Percentiles rank a stretch among this genome's conserved stretches.
phyloP scores from a whole-genome alignment of 2,113 vertebrate species.

The Tiliqua scincoides region DNA sequence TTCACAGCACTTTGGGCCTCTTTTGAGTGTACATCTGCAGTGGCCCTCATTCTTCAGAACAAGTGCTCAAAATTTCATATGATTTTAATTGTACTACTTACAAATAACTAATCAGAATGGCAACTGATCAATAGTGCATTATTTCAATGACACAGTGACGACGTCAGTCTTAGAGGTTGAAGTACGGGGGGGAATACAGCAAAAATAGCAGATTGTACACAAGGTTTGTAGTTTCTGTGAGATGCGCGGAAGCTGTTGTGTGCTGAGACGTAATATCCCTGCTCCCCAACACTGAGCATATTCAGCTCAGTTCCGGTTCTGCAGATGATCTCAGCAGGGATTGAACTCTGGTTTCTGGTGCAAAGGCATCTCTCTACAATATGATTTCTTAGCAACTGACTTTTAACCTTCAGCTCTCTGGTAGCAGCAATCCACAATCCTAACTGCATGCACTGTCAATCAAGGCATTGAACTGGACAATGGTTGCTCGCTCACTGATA shows the following conservation, averaged over 20 bases:
- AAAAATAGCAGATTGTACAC: fast-evolving
- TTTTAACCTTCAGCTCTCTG: not conserved
- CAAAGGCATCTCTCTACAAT: not conserved
- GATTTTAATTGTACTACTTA: slow-evolving; percentile 64
- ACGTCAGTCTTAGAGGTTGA: fast-evolving
- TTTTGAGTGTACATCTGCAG: too few species aligned
- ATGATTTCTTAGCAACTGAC: not conserved
- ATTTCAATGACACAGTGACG: slow-evolving; percentile 54
- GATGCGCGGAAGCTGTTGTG: not conserved
- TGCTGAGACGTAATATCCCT: not conserved
- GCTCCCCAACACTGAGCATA: fast-evolving
- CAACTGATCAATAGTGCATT: not conserved
- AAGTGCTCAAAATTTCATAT: not conserved
- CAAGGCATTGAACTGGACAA: slow-evolving; percentile 1
- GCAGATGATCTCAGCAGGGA: not conserved
- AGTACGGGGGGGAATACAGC: not conserved
- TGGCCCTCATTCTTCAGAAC: not conserved
- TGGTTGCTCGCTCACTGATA: not conserved
- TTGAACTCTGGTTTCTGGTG: not conserved
- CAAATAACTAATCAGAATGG: slow-evolving; percentile 45
- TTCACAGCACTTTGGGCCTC: not conserved
- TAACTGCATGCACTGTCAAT: slow-evolving; percentile 8
- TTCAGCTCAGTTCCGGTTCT: not conserved
- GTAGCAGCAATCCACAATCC: not conserved
- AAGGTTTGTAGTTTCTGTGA: not conserved